These are phyloP conservation scores for Macaca mulatta DNA, from an alignment of 2,113 vertebrate species.

Conservation along the genomic window DNA sequence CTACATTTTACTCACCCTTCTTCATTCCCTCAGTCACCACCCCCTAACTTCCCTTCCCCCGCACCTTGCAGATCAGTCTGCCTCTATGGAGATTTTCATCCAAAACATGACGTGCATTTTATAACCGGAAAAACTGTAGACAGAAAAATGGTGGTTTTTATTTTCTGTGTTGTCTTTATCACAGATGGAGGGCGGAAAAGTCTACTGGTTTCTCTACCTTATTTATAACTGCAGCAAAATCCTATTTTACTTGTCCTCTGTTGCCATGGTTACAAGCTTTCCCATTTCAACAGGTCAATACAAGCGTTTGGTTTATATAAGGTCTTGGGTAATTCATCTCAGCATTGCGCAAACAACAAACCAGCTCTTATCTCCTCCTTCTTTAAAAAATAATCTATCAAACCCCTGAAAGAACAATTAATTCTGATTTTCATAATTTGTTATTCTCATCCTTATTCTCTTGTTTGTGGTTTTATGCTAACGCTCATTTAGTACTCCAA, in stretches of 20 bases:
- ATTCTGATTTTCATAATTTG: conserved; percentile 45
- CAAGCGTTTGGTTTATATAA: conserved; percentile 70
- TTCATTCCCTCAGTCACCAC: accelerated
- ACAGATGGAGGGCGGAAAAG: conserved; percentile 36
- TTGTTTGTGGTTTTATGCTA: neutral
- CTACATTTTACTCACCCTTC: neutral
- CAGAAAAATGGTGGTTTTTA: neutral
- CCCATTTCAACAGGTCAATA: conserved; percentile 72
- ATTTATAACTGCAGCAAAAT: conserved; percentile 68
- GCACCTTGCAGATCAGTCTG: neutral
- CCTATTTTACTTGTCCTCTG: conserved; percentile 67
- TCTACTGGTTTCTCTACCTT: conserved; percentile 9
- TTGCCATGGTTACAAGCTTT: conserved; percentile 75
- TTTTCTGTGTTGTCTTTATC: neutral
- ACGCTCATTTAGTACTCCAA: neutral
- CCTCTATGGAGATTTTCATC: neutral
- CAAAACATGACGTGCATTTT: neutral
- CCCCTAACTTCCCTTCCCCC: neutral
- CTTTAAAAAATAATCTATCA: neutral
- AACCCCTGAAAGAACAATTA: conserved; percentile 2
- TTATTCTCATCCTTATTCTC: neutral
- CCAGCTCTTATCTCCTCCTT: neutral
- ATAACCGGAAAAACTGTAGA: neutral
- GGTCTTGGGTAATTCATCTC: conserved; percentile 67
- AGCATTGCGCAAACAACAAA: conserved; percentile 50